These are phyloP conservation scores for Trichomalopsis sarcophagae DNA, from an alignment of 1,140 invertebrate species.

Conservation along the genomic window DNA sequence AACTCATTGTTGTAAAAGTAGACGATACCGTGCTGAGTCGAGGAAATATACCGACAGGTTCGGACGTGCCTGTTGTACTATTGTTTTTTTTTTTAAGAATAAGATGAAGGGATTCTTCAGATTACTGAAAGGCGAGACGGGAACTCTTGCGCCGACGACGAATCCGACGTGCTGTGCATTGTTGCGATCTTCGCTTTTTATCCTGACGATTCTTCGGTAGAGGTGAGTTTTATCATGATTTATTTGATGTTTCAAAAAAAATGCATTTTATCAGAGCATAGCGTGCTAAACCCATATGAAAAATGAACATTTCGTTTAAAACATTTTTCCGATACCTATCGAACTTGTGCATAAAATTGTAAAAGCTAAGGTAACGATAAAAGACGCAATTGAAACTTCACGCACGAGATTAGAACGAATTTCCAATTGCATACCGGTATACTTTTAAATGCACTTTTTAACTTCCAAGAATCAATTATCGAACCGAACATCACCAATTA, in stretches of 20 bases:
- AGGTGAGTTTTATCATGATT: background rate
- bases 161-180: background rate
- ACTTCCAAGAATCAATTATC: too few species aligned
- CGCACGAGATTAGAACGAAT: too few species aligned
- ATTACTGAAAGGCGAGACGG: background rate
- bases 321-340: too few species aligned
- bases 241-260: background rate
- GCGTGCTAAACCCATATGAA: too few species aligned
- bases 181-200: background rate
- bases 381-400: too few species aligned
- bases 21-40: background rate
- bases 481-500: too few species aligned
- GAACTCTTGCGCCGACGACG: background rate
- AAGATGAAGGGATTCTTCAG: background rate
- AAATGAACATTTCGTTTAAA: too few species aligned
- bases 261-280: too few species aligned
- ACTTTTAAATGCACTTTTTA: too few species aligned
- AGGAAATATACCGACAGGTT: background rate
- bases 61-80: background rate
- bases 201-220: background rate
- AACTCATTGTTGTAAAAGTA: background rate
- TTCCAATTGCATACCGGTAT: too few species aligned
- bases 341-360: too few species aligned
- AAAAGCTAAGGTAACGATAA: too few species aligned
- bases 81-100: slow-evolving; percentile 5